A percentile compares a stretch with the other conserved stretches of the same genome.
Evolutionary conservation across 2,113 vertebrate species (phyloP).

Genomic region (Ammodytes marinus): DNA sequence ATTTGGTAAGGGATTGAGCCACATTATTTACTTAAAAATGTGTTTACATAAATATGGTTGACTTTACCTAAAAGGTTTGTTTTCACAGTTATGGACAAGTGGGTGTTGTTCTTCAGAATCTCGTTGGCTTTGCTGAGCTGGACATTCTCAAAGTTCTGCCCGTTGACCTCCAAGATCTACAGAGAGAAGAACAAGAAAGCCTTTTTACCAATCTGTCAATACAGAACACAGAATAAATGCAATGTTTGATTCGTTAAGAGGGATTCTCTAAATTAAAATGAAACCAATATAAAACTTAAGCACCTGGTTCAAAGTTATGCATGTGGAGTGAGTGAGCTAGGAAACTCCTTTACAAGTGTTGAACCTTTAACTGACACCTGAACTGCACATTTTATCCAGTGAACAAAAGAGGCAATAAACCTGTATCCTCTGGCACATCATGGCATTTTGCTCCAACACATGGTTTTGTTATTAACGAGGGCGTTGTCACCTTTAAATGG

Average conservation of each 20-base stretch:
- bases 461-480: slow-evolving; percentile 25
- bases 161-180: slow-evolving; percentile 98
- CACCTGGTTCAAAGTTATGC: neutral
- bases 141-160: slow-evolving; percentile 99
- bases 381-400: neutral
- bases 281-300: neutral
- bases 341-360: neutral
- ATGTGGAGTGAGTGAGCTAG: neutral
- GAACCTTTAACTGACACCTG: neutral
- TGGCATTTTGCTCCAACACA: slow-evolving; percentile 10
- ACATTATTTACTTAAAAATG: no score
- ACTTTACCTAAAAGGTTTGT: slow-evolving; percentile 96
- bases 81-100: slow-evolving; percentile 99
- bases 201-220: neutral
- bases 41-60: neutral
- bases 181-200: slow-evolving; percentile 54
- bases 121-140: slow-evolving; percentile 97
- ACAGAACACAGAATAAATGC: neutral
- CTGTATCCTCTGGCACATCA: neutral
- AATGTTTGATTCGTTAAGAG: neutral
- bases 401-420: slow-evolving; percentile 19
- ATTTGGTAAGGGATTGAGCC: no score
- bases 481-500: neutral
- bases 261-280: neutral
- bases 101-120: slow-evolving; percentile 99